phyloP scores from a whole-genome alignment of 64 coral and sea anemone species.

The Acropora tenuis region DNA sequence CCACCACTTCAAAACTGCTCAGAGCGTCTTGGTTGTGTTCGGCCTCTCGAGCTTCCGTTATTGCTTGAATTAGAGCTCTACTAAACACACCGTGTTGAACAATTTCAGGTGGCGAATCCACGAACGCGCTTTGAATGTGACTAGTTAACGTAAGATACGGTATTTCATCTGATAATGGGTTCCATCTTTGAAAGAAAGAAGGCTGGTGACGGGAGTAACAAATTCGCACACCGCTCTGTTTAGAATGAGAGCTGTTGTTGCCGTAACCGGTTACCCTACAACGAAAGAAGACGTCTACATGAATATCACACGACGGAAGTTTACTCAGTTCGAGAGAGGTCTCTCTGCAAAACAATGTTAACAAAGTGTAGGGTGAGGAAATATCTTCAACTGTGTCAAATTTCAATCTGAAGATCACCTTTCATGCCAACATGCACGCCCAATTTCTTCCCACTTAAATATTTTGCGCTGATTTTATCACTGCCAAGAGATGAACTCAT shows the following conservation, averaged over 20 bases:
- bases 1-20: slow-evolving; percentile 74
- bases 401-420: too few relatives aligned
- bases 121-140: slow-evolving; percentile 36
- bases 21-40: slow-evolving; percentile 16
- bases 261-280: slow-evolving; percentile 89
- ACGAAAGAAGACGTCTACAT: slow-evolving; percentile 14
- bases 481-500: too few relatives aligned
- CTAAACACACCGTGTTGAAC: slow-evolving; percentile 48
- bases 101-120: slow-evolving; percentile 31
- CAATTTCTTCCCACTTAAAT: too few relatives aligned
- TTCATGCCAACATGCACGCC: too few relatives aligned
- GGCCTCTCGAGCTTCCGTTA: slow-evolving; percentile 58
- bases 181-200: slow-evolving; percentile 78
- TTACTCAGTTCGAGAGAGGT: too few relatives aligned
- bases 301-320: background rate
- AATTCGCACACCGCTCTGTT: slow-evolving; percentile 77
- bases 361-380: too few relatives aligned
- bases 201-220: slow-evolving; percentile 64
- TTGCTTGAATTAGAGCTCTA: slow-evolving; percentile 66
- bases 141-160: slow-evolving; percentile 73
- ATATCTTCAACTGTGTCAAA: too few relatives aligned
- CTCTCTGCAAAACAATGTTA: too few relatives aligned
- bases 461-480: too few relatives aligned
- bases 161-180: slow-evolving; percentile 83
- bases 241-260: slow-evolving; percentile 63